Evolutionary conservation across 2,797 vertebrate genomes (phyloP).

Genomic region (Chelonia mydas): DNA sequence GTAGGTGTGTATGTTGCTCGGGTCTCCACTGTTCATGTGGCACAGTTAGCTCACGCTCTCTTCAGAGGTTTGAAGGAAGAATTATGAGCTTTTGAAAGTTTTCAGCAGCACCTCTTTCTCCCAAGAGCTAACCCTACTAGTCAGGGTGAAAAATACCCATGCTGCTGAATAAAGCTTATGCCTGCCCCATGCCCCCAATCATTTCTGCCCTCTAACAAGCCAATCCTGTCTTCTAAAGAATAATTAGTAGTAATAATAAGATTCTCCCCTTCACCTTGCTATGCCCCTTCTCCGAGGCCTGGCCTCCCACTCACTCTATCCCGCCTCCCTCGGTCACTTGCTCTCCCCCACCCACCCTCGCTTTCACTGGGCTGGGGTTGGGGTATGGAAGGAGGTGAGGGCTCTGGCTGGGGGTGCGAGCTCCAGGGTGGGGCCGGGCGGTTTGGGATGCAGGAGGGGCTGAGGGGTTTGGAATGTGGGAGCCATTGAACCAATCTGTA

Average conservation of each 20-base stretch:
- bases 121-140: background rate
- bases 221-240: background rate
- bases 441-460: too few relatives aligned
- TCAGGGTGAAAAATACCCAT: background rate
- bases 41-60: background rate
- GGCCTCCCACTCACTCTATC: too few relatives aligned
- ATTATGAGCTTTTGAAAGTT: background rate
- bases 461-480: too few relatives aligned
- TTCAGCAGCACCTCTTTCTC: background rate
- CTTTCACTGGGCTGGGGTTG: too few relatives aligned
- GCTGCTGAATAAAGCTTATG: background rate
- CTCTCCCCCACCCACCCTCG: too few relatives aligned
- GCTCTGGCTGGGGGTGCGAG: too few relatives aligned
- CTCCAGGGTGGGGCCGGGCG: too few relatives aligned
- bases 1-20: background rate
- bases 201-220: background rate
- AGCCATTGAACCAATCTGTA: too few relatives aligned
- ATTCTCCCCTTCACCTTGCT: background rate
- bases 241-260: background rate
- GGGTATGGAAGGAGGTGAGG: too few relatives aligned
- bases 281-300: too few relatives aligned
- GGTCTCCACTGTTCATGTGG: background rate
- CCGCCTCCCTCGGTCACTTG: too few relatives aligned
- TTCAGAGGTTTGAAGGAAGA: background rate
- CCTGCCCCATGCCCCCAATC: background rate